A percentile compares a stretch with the other conserved stretches of the same genome.
Conservation (phyloP, 2,113 vertebrate species). For the Helogale parvula region DNA sequence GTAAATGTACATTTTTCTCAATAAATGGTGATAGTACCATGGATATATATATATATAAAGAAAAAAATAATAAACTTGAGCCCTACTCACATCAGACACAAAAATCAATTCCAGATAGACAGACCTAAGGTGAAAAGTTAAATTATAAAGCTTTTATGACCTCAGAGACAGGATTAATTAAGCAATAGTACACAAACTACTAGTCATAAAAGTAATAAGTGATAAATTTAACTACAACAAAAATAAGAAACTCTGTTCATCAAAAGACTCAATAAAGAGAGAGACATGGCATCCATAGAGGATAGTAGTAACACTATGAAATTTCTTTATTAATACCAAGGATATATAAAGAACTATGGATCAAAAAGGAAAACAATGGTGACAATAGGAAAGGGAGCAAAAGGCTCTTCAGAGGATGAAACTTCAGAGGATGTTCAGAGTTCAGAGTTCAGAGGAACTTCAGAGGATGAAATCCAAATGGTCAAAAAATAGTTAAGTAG, state of each 20-base stretch:
- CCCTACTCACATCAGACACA: not conserved
- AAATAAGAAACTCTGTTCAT: not conserved
- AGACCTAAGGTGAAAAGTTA: not conserved
- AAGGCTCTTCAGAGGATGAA: not conserved
- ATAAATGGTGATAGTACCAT: not conserved
- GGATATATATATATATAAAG: not conserved
- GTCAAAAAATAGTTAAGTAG: slow-evolving; percentile 10
- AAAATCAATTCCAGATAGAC: not conserved
- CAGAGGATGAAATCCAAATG: not conserved
- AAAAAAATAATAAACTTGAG: not conserved
- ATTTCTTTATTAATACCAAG: not conserved
- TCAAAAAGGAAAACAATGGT: not conserved
- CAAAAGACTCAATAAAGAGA: not conserved
- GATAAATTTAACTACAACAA: not conserved
- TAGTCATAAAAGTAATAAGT: not conserved
- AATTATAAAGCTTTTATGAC: not conserved
- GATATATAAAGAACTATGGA: not conserved
- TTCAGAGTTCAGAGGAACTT: not conserved
- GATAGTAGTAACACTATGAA: not conserved
- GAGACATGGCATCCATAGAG: not conserved
- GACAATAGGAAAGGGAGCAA: not conserved
- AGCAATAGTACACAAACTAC: not conserved
- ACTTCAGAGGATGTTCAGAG: not conserved
- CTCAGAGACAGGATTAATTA: not conserved
- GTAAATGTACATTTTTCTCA: not conserved